Base-by-base conservation (phyloP, 2,888 invertebrate species). In the Scaptodrosophila latifasciaeformis region DNA sequence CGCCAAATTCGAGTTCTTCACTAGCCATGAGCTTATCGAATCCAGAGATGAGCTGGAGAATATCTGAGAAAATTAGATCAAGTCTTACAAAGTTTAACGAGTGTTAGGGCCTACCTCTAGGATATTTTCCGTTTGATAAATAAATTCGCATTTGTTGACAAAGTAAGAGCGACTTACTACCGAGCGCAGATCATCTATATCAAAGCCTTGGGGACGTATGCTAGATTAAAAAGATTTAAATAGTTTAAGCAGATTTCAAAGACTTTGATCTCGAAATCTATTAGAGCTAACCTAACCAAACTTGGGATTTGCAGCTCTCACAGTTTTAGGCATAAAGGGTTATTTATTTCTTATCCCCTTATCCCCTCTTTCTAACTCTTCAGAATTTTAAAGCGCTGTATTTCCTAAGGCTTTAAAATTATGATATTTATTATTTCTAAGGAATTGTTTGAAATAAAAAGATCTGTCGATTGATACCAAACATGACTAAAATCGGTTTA, bases 131-230 rank as follows among this genome's bases (percentile, higher is more conserved):
- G 46, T 65, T 19, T 29, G 6, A 30, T 72, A 37, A 2, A 68
- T 39, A 6, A 70, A 77, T 3, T 40, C 27, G 7, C 51, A 49
- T 15, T 59, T 46, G 0, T 68, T 48, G 4, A 49, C 18, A 6
- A 62, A 50, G 10, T 19, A 15, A n/a, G 61, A 62, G 2, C 31
- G 35, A 3, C 57, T 46, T 15, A 62, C 2, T 5, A 57, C 45
- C 5, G 42, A 44, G 10, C 70, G 70, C 40, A 70, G 12, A 13
- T 77, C 51, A 18, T 69, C 66, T 24, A 70, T 52, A 18, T 39
- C 55, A 9, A 70, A 70, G 9, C 77, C 77, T 17, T 62, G 66
- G 1, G 77, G 70, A 0, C 70, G 74, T 17, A 76, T 55, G 13
- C 31, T 24, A 44, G 13, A 15, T 18, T 47, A 27, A 24, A 34